Conservation (phyloP, 2,797 vertebrate species). For the Pseudochirops corinnae region DNA sequence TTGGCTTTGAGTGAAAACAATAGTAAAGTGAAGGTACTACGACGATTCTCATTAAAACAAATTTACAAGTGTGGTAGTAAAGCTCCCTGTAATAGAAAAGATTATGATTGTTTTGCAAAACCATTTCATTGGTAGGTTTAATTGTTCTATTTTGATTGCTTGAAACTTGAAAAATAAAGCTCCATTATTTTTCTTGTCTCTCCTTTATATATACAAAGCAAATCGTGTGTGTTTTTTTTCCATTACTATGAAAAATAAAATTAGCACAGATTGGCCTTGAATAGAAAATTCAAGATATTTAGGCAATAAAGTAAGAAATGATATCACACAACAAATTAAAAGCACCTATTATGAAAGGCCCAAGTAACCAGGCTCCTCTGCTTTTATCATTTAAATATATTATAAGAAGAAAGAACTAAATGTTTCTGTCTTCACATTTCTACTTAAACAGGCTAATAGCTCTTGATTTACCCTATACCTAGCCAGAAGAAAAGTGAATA, state of each 20-base stretch:
- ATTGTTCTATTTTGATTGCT: neutral
- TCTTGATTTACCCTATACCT: neutral
- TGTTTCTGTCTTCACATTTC: neutral
- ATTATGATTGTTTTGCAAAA: neutral
- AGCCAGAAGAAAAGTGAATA: slow-evolving; percentile 38
- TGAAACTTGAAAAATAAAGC: neutral
- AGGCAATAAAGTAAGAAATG: neutral
- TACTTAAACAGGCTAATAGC: neutral
- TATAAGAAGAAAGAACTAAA: neutral
- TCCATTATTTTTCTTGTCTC: neutral
- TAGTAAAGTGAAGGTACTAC: neutral
- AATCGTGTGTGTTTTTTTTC: neutral
- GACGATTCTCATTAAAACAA: neutral
- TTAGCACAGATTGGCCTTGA: neutral
- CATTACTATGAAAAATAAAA: neutral
- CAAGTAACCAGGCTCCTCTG: neutral
- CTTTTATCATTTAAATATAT: neutral
- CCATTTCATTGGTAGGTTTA: neutral
- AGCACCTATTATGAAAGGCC: neutral
- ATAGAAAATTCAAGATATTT: neutral
- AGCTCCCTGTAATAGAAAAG: neutral
- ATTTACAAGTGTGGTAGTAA: neutral
- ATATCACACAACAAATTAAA: neutral
- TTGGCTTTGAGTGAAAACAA: neutral
- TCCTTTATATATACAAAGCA: neutral